These are phyloP conservation scores for Ctena decussata DNA, from an alignment of 2,888 invertebrate genomes.

Conservation along the genomic window DNA sequence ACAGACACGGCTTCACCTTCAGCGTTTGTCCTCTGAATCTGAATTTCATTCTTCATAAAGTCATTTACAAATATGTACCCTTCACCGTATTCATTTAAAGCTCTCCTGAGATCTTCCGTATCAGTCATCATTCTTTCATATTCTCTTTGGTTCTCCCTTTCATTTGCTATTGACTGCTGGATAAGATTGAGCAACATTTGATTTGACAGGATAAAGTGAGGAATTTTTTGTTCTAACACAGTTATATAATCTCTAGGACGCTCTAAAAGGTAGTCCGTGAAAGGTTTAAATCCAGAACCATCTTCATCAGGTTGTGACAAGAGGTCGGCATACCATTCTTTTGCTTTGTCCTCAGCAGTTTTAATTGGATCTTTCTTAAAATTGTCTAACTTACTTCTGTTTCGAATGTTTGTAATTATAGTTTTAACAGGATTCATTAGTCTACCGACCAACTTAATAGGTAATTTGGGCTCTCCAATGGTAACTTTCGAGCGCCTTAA, in stretches of 20 bases:
- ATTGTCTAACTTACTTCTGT: constrained; percentile 41
- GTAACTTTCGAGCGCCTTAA: background rate
- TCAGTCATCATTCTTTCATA: constrained; percentile 70
- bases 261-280: constrained; percentile 60
- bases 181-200: constrained; percentile 70
- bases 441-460: constrained; percentile 53
- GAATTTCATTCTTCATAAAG: constrained; percentile 61
- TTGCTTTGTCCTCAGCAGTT: constrained; percentile 53
- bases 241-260: constrained; percentile 59
- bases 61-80: constrained; percentile 72
- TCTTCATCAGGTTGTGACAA: constrained; percentile 15
- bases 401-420: constrained; percentile 26
- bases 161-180: constrained; percentile 49
- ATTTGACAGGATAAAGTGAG: constrained; percentile 69
- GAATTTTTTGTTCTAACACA: constrained; percentile 58
- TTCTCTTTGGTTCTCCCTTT: constrained; percentile 53
- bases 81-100: constrained; percentile 67
- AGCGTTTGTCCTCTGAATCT: constrained; percentile 37
- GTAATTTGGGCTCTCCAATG: constrained; percentile 42
- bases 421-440: constrained; percentile 40
- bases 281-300: constrained; percentile 20
- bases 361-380: constrained; percentile 55
- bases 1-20: constrained; percentile 46
- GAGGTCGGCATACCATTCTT: constrained; percentile 41
- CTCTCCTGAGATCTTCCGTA: constrained; percentile 66